Conservation (phyloP, 1,140 invertebrate genomes). For the Chelonus insularis region DNA sequence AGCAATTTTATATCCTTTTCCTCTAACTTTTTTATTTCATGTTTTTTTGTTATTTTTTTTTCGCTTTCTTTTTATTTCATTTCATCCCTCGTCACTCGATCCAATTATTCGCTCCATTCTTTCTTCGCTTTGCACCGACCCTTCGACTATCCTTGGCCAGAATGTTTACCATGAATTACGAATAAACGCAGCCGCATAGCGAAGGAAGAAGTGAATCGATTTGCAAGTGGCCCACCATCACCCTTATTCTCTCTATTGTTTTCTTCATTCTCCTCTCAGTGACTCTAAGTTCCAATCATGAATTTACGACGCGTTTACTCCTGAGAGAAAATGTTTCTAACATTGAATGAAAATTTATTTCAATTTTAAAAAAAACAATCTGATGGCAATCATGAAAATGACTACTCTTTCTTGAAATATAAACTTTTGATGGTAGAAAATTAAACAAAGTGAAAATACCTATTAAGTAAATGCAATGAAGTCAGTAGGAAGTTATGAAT, state of each 20-base stretch:
- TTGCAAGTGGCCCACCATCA: conserved; percentile 10
- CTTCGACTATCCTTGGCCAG: conserved; percentile 11
- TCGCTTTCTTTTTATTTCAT: background rate
- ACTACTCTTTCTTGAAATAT: too few species aligned
- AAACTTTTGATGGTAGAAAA: too few species aligned
- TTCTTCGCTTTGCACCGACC: background rate
- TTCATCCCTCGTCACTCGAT: background rate
- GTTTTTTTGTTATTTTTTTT: background rate
- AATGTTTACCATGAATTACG: conserved; percentile 18
- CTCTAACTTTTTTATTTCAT: background rate
- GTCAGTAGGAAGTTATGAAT: too few species aligned
- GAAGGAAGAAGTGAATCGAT: conserved; percentile 18
- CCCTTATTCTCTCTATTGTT: conserved; percentile 2
- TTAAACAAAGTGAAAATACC: background rate
- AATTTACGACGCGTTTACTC: conserved; percentile 3
- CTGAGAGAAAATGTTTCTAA: background rate
- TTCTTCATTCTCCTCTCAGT: background rate
- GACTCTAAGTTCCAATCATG: conserved; percentile 6
- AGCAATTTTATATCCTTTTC: background rate
- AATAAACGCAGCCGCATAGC: conserved; percentile 19
- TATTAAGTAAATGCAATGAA: too few species aligned
- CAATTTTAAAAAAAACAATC: background rate
- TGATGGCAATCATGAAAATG: background rate
- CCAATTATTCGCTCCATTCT: conserved; percentile 10
- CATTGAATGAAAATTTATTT: background rate